Base-by-base conservation (phyloP, 2,113 vertebrate species). In the Formicarius rufipectus region DNA sequence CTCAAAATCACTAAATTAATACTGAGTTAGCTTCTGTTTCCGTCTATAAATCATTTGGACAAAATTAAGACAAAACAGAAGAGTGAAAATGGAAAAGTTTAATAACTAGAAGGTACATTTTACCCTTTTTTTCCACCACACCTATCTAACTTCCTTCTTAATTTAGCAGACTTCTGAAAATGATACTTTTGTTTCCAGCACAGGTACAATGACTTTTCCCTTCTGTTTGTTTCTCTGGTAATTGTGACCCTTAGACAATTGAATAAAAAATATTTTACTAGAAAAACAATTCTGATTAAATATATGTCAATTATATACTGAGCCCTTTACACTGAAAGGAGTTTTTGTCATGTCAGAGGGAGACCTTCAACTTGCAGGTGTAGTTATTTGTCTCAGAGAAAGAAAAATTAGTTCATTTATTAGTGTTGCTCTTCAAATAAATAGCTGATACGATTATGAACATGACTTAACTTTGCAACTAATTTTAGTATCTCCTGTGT, bases 401-500 rank as follows among this genome's bases (percentile, higher is more conserved):
- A 81, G 19, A 81, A 78, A 78, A 59, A 73, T 12, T 2, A 25
- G 4, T 30, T 72, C 6, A 27, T 58, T 85, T 44, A 40, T 56
- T 33, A 20, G 11, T 49, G 18, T n/a, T 79, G 40, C 33, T 83
- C 45, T 62, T 90, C 79, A 90, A 44, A 17, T 73, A 79, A 75
- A 73, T 53, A 67, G 16, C 33, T 73, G 37, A 37, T 17, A 44
- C 24, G 74, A 53, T 28, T 71, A 75, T 18, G 30, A 96, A 59
- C 12, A 42, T 16, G 23, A 78, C 77, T 91, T 91, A 93, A 77
- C 49, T 87, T 89, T 1, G 5, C 23, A 84, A 89, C 84, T 91
- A 89, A 91, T 91, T 96, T 91, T 93, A 96, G 84, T 87, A 82
- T 68, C 67, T 87, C 50, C 17, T 88, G 52, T 69, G 45, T 87